Conservation (phyloP, 2,888 invertebrate genomes). For the Mongoloraphidia duomilia region DNA sequence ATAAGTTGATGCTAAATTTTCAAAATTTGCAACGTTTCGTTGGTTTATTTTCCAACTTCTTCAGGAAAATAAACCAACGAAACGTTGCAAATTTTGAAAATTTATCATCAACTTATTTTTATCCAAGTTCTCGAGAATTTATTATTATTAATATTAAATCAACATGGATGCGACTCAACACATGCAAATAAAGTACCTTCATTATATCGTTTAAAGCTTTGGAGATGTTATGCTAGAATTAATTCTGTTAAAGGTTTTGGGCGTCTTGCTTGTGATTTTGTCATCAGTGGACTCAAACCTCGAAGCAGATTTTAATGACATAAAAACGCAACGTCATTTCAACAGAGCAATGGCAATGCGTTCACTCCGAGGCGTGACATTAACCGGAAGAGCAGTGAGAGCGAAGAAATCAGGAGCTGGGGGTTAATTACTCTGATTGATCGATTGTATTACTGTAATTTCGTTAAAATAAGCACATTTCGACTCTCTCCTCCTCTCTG, state of each 20-base stretch:
- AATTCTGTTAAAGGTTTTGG: constrained; percentile 46
- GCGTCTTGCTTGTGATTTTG: constrained; percentile 68
- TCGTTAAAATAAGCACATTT: constrained; percentile 1
- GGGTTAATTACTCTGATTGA: background rate
- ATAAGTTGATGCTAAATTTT: no score
- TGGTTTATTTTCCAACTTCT: no score
- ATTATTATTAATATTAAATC: no score
- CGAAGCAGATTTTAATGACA: constrained; percentile 35
- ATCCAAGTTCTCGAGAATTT: no score
- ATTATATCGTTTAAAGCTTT: background rate
- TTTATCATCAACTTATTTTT: no score
- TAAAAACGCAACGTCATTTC: constrained; percentile 64
- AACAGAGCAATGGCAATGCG: constrained; percentile 84
- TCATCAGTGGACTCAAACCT: constrained; percentile 48
- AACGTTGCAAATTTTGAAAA: no score
- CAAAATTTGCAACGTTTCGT: no score
- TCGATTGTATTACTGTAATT: no score
- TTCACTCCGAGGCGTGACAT: constrained; percentile 46
- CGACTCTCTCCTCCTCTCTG: background rate
- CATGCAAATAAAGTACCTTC: no score
- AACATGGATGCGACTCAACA: no score
- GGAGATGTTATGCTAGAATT: background rate
- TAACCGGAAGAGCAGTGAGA: constrained; percentile 21
- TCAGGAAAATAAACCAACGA: no score
- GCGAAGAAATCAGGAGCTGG: constrained; percentile 5